Percentiles rank a stretch among this genome's conserved stretches.
These are phyloP conservation scores for Ptilonorhynchus violaceus DNA, from an alignment of 2,113 vertebrate species.

Conservation along the genomic window DNA sequence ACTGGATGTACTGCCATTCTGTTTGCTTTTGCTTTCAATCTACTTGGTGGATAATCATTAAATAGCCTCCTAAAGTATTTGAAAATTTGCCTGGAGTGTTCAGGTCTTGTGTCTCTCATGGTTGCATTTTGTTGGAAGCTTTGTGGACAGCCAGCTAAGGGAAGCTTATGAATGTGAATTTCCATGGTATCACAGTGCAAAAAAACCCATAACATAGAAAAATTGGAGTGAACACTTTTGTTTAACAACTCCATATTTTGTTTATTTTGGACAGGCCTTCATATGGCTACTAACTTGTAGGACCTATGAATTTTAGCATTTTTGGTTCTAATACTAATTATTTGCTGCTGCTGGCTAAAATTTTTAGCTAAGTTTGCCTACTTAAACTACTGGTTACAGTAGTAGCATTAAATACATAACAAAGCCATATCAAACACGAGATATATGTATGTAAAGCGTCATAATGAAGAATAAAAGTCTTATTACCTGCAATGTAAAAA, in stretches of 20 bases:
- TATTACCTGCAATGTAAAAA: neutral
- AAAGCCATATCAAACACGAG: neutral
- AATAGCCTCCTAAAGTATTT: neutral
- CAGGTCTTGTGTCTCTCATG: neutral
- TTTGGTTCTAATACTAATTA: neutral
- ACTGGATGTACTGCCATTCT: too few relatives aligned
- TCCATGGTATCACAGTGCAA: neutral
- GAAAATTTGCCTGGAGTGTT: neutral
- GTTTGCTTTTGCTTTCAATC: neutral
- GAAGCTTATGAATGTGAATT: neutral
- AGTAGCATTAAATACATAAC: neutral
- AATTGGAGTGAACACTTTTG: accelerated
- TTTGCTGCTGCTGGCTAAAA: neutral
- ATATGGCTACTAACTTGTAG: neutral
- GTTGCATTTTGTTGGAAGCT: neutral
- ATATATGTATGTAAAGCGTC: neutral
- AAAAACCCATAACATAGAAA: accelerated
- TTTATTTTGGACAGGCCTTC: neutral
- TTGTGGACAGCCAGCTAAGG: neutral
- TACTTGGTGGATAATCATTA: neutral
- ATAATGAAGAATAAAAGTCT: neutral
- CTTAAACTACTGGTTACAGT: neutral
- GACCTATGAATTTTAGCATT: neutral
- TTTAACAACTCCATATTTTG: neutral
- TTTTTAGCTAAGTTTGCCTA: neutral